Percentiles rank a stretch among this genome's conserved stretches.
These are phyloP conservation scores for Cheilosia variabilis DNA, from an alignment of 2,888 invertebrate species.

Conservation along the genomic window DNA sequence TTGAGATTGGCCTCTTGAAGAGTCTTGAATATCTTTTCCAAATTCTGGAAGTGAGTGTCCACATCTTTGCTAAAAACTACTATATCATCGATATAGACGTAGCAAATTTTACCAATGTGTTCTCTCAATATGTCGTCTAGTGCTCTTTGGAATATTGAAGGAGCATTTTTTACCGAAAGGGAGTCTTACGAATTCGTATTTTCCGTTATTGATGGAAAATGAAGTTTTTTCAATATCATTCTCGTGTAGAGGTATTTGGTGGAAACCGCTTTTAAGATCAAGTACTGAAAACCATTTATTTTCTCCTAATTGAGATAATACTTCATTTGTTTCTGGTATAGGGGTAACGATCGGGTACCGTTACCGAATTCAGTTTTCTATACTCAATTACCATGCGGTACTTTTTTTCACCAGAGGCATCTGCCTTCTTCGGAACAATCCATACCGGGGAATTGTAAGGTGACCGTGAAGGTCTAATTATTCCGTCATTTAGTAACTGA, in stretches of 20 bases:
- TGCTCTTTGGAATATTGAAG: slow-evolving; percentile 46
- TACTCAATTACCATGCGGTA: slow-evolving; percentile 49
- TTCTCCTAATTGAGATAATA: too few species aligned
- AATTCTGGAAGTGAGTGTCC: slow-evolving; percentile 29
- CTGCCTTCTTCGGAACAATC: background rate
- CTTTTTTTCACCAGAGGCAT: slow-evolving; percentile 38
- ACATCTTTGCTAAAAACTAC: slow-evolving; percentile 19
- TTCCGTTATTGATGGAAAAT: too few species aligned
- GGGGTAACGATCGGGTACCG: slow-evolving; percentile 34
- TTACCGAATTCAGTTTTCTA: slow-evolving; percentile 38
- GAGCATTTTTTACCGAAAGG: slow-evolving; percentile 16
- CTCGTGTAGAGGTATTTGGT: too few species aligned
- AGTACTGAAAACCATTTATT: slow-evolving; percentile 12
- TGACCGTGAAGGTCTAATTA: too few species aligned
- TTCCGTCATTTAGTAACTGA: too few species aligned
- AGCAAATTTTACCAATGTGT: background rate
- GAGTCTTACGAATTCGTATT: too few species aligned
- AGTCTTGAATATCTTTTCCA: slow-evolving; percentile 20
- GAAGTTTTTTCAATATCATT: background rate
- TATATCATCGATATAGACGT: background rate
- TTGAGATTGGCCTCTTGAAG: slow-evolving; percentile 6
- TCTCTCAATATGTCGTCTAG: slow-evolving; percentile 33
- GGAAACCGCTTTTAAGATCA: slow-evolving; percentile 42
- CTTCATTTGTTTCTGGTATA: background rate
- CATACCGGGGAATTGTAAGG: background rate